Evolutionary conservation across 2,797 vertebrate species (phyloP).

Genomic region (Antrozous pallidus): DNA sequence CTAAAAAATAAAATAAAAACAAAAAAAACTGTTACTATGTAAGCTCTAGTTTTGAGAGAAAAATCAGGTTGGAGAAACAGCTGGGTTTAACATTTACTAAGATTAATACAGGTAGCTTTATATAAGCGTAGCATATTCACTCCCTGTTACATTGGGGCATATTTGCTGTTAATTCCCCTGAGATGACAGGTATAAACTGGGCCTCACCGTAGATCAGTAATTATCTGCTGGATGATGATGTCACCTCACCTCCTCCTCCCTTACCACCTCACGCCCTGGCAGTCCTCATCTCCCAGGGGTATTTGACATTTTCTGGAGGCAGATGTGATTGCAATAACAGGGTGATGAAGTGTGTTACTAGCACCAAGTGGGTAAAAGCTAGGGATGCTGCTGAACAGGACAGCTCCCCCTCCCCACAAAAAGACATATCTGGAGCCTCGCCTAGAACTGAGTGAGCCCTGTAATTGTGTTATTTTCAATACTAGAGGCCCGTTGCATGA

Average conservation of each 20-base stretch:
- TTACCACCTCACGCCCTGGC: neutral
- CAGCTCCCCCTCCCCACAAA: neutral
- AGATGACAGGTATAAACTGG: neutral
- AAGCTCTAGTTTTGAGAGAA: neutral
- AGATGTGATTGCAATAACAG: neutral
- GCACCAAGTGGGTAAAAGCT: neutral
- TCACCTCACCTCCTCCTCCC: rapidly evolving
- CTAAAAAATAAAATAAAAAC: neutral
- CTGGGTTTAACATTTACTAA: neutral
- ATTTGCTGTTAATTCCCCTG: neutral
- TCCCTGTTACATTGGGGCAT: neutral
- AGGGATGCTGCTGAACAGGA: neutral
- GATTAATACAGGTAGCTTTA: neutral
- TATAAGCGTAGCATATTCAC: neutral
- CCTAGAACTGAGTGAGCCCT: neutral
- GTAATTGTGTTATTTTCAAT: neutral
- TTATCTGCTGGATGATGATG: neutral
- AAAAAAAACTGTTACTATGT: neutral
- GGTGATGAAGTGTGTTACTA: neutral
- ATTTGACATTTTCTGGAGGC: neutral
- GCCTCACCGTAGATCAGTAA: neutral
- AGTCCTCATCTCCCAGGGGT: neutral
- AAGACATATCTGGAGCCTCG: neutral
- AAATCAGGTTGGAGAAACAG: neutral
- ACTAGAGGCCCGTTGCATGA: too few relatives aligned